Evolutionary conservation across 2,113 vertebrate species (phyloP).

Genomic region (Microcebus ravelobensis): DNA sequence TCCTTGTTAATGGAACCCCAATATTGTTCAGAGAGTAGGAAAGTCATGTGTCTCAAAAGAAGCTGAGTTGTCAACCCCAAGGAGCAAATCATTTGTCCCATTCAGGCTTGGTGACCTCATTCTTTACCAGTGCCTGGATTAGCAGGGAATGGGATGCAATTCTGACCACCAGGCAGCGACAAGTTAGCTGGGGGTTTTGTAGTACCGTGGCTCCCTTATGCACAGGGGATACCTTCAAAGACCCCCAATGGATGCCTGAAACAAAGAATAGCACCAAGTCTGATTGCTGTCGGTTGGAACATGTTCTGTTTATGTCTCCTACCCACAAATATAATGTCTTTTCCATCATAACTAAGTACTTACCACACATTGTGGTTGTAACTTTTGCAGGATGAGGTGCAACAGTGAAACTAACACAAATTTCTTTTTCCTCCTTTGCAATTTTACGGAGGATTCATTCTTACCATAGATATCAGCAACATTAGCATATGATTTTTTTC

Average conservation of each 20-base stretch:
- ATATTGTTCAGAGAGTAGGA: neutral
- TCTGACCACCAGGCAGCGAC: neutral
- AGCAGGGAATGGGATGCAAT: neutral
- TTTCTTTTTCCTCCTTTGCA: neutral
- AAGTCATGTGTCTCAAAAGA: neutral
- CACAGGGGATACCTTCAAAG: neutral
- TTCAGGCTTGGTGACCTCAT: neutral
- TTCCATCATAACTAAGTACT: neutral
- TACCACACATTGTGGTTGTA: neutral
- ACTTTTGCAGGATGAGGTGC: neutral
- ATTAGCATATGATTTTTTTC: neutral
- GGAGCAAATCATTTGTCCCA: neutral
- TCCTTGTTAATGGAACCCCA: neutral
- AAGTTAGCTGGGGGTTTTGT: neutral
- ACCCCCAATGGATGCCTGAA: neutral
- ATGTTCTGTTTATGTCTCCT: neutral
- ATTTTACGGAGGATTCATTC: neutral
- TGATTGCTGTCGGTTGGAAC: neutral
- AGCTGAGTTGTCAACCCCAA: neutral
- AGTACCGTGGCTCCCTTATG: neutral
- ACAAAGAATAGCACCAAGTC: neutral
- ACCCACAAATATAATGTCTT: neutral
- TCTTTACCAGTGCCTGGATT: neutral
- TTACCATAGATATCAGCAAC: neutral
- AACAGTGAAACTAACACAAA: neutral